Percentiles rank a stretch among this genome's conserved stretches.
phyloP scores from a whole-genome alignment of 2,113 vertebrate genomes.

The Rhynchopsitta pachyrhyncha region DNA sequence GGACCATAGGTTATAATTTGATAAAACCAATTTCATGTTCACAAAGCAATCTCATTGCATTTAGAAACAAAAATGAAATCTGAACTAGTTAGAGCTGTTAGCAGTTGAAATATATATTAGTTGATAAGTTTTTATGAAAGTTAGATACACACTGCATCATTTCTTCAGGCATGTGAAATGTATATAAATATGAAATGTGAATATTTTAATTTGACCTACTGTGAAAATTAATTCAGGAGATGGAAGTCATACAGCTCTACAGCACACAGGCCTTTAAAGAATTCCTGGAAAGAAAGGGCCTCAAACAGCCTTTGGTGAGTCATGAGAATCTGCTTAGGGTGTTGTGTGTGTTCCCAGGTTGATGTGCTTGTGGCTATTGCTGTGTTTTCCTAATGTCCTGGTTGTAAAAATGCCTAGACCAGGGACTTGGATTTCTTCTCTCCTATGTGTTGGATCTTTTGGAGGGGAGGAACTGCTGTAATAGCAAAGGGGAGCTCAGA shows the following conservation, averaged over 20 bases:
- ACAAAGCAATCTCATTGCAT: neutral
- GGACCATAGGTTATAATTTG: neutral
- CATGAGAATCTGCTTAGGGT: neutral
- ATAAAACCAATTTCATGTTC: neutral
- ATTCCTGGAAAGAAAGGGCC: conserved; percentile 67
- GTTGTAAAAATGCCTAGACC: neutral
- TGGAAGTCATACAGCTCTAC: conserved; percentile 60
- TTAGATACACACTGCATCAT: neutral
- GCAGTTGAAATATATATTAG: neutral
- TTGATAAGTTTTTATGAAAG: neutral
- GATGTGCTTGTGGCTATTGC: neutral
- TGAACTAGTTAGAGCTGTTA: neutral
- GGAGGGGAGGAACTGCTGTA: neutral
- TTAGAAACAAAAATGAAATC: neutral
- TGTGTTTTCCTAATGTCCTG: neutral
- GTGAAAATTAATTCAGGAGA: conserved; percentile 28
- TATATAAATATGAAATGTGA: neutral
- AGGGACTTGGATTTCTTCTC: neutral
- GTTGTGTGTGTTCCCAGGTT: neutral
- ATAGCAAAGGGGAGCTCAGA: neutral
- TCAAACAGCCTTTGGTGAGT: conserved; percentile 67
- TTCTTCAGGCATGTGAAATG: neutral
- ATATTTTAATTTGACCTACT: neutral
- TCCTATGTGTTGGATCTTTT: neutral
- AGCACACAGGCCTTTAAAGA: conserved; percentile 68